Evolutionary conservation across 2,888 invertebrate species (phyloP), one percentile per base, ranked within the genome.

Genomic region (Aporophyla nigra): DNA sequence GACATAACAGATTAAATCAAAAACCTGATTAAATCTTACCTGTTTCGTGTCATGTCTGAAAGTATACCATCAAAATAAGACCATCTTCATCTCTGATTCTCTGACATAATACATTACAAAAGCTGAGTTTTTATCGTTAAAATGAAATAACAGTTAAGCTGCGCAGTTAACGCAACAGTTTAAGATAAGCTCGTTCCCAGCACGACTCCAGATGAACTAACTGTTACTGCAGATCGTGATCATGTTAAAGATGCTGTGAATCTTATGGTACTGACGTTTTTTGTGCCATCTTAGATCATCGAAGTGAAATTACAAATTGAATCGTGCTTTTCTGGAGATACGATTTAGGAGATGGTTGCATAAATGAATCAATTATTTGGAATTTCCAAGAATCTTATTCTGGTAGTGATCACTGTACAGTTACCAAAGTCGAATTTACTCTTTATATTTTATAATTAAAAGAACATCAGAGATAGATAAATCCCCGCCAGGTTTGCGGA

Each of bases 121-220:
- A 79, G 21, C 1, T 10, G 7, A 46, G 2, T 58, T 72, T 76
- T 75, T 78, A 63, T 79, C 46, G 14, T 21, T 27, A 76, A 70
- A 54, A 71, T 63, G 54, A 78, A 76, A 65, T 59, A 54, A 78
- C 63, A 53, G 77, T 78, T 51, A 43, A 46, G 54, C 54, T 16
- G 2, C 9, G 59, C 61, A 80, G 58, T 68, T 80, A 85, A 76
- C 87, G 83, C 76, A 85, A 87, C 65, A 56, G 51, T 68, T 73
- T 24, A 14, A 51, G 56, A 79, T 79, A 73, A 79, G 73, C 58
- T 59, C 1, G 80, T 85, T 86, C 85, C 75, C 84, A 86, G 71
- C 87, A 86, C 87, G 86, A 87, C 33, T 53, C 54, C 40, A 62
- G 83, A 83, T 84, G 19, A 69, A 54, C 24, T 74, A 76, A 84